These are phyloP conservation scores for Stenopsyche tienmushanensis DNA, from an alignment of 1,140 invertebrate species.

Conservation along the genomic window DNA sequence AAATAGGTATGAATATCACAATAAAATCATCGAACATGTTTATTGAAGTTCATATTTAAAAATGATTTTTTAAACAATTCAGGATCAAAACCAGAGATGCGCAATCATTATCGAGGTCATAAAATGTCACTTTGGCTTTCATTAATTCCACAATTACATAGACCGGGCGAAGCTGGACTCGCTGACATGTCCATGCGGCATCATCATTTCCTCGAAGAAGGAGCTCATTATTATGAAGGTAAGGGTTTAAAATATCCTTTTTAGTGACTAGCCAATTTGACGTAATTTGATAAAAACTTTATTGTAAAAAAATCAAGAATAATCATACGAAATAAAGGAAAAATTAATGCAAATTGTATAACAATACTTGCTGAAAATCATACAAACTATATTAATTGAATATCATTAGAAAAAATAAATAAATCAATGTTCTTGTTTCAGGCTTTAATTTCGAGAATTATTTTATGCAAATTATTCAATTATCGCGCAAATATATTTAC, in stretches of 20 bases:
- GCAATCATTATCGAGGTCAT: constrained; percentile 84
- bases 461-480: too few relatives aligned
- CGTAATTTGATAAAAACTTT: too few relatives aligned
- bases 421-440: too few relatives aligned
- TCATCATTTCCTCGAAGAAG: constrained; percentile 73
- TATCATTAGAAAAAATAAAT: too few relatives aligned
- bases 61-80: constrained; percentile 23
- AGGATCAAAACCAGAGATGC: constrained; percentile 68
- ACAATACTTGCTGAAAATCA: too few relatives aligned
- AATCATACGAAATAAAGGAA: too few relatives aligned
- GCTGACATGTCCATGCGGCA: constrained; percentile 77
- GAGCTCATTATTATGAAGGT: constrained; percentile 69
- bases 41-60: neutral
- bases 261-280: too few relatives aligned
- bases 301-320: too few relatives aligned
- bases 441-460: too few relatives aligned
- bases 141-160: constrained; percentile 83
- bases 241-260: constrained; percentile 39
- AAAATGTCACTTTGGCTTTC: constrained; percentile 93
- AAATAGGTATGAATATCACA: constrained; percentile 68
- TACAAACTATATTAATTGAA: too few relatives aligned
- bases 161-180: constrained; percentile 61
- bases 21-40: neutral
- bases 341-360: too few relatives aligned
- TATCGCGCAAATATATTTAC: neutral